Base-by-base conservation (phyloP, 2,888 invertebrate species). In the Molanna angustata region DNA sequence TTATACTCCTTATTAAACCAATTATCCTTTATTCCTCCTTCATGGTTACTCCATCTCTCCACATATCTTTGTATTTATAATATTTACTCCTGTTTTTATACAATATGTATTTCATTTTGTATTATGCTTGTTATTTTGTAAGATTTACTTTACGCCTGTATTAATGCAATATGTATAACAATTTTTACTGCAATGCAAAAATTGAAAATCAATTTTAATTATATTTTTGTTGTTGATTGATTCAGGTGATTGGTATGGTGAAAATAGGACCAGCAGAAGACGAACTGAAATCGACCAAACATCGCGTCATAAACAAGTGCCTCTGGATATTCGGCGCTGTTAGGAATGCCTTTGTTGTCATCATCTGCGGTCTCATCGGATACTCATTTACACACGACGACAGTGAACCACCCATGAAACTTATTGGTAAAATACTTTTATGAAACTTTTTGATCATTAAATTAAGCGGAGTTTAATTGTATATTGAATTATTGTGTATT, bases 281-380 rank as follows among this genome's bases (percentile, higher is more conserved):
- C 54, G 71, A 72, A n/a, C 69, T 73, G 1, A 76, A 76, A 31
- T 77, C 76, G n/a, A 72, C 74, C 18, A 70, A 74, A 2, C 83
- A 84, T 63, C 78, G 75, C 58, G 67, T 81, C 43, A 64, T 84
- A 18, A 87, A 85, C 61, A 86, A 85, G 67, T 65, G 78, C 2
- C 67, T 89, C 61, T 91, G 90, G 89, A 69, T 90, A 56, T 74
- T 87, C 61, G 87, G 88, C 52, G 89, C 90, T 1, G 86, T 90
- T 11, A 80, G 93, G 57, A 93, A 93, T 70, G 90, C 92, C 16
- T 83, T 93, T 62, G 76, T 92, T 52, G 91, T 93, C n/a, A 70
- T 93, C 13, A 69, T 83, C 16, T 84, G 87, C 61, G 88, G 88
- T 52, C 69, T 80, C 49, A 76, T 92, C 54, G 88, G 88, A 60